Evolutionary conservation across 2,888 invertebrate species (phyloP), one percentile per base, ranked within the genome.

Genomic region (Coelinius sp.): DNA sequence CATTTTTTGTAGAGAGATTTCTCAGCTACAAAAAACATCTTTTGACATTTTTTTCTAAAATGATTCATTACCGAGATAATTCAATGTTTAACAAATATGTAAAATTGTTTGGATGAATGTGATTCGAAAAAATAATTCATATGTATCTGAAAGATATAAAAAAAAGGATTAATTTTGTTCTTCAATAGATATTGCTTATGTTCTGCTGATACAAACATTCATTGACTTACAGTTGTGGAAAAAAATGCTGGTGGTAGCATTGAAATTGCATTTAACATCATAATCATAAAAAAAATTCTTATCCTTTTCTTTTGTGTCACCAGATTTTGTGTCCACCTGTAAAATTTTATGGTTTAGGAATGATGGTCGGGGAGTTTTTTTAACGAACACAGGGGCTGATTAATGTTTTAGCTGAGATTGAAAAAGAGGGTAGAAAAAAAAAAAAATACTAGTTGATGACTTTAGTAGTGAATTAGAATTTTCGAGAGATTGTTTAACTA

Each of bases 121-220:
- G 7, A 35, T 35, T 35, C 12, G 1, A 1, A 35, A 35, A 35
- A 35, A 35, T 35, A 7, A 8, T 5, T 35, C 8, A 35, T 8
- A 8, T 7, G 8, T 35, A 35, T 46, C 8, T n/a, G n/a, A 46
- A 46, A 46, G 1, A n/a, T n/a, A 25, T 35, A 46, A 25, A 25
- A 14, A 27, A 6, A 14, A 49, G 27, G 14, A 25, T 46, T 14
- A 27, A 31, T 59, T 59, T 41, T 38, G 64, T 68, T 56, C 41
- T 77, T 78, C 76, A 79, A 74, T 79, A 80, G 77, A 79, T 78
- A 77, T 78, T 78, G 82, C 81, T 83, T 83, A 77, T 82, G 74
- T 80, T 17, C 81, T 80, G 80, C 80, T 82, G 80, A 67, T 77
- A 74, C 76, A 73, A 73, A 53, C 70, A 70, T 72, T 69, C 17